Base-by-base conservation (phyloP, 2,888 invertebrate genomes). In the Ditula angustiorana region DNA sequence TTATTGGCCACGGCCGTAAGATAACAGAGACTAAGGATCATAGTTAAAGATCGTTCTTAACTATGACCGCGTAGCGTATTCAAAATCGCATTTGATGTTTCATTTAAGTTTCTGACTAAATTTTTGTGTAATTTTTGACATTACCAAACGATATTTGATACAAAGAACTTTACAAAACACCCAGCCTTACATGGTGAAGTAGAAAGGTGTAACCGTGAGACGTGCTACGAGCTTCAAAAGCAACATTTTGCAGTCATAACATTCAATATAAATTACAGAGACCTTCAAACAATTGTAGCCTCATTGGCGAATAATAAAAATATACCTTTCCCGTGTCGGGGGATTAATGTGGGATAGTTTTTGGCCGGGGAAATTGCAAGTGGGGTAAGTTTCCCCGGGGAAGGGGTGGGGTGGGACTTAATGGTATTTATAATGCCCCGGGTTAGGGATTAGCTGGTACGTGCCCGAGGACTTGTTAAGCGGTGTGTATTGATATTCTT, bases 311-410 rank as follows among this genome's bases (percentile, higher is more conserved):
- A 79, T 82, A 81, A 82, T 83, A 87, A 86, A 85, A 83, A 83
- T 72, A 75, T 85, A 80, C 81, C 75, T 80, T 76, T 72, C 71
- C 79, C 74, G 73, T 69, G 68, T 71, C 64, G 74, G 67, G 79
- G 89, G 88, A 89, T 90, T 89, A 90, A 82, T 81, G 78, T 76
- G 77, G 82, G 79, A 86, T 89, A 90, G 89, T 90, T 88, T 76
- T 68, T 79, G 84, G 78, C 76, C 74, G 78, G 79, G 80, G 78
- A 81, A 83, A 82, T 85, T 82, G 83, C 79, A 74, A 79, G 80
- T 74, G 74, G 80, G 81, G 78, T 19, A n/a, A n/a, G 52, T 59
- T 33, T 59, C 67, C 64, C 60, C 69, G 53, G 68, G 72, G 73
- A 71, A 33, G 64, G 70, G 73, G 71, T 67, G 65, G 74, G 63